Base-by-base conservation (phyloP, 2,113 vertebrate genomes). In the Catharus fuscescens region DNA sequence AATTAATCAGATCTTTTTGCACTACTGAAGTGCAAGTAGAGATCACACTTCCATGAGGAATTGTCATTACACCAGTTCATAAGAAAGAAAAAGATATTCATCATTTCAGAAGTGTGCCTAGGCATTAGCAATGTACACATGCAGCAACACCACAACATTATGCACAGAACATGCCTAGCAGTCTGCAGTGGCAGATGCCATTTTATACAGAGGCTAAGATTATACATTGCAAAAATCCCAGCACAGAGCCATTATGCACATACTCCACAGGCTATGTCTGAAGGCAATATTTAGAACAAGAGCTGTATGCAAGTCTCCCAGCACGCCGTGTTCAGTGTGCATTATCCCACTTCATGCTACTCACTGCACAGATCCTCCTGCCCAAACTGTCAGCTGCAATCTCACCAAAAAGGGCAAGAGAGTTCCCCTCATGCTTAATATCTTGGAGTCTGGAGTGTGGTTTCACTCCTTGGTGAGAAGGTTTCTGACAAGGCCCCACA, bases 321-420 rank as follows among this genome's bases (percentile, higher is more conserved):
- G 95, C 86, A 96, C 42, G 72, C 73, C 88, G 88, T 45, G 57
- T 84, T 96, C 94, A 94, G 93, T 81, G 90, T 93, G 92, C 86
- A 94, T 96, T 95, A 97, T 96, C 96, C 90, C 88, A 93, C 92
- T 93, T 90, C 88, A 84, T 1, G 26, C 95, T 90, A 88, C 90
- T 94, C 93, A 92, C 76, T 84, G 93, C 82, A 92, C 88, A 86
- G 69, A 95, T 92, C 80, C 65, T 95, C 90, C 92, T 91, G 94
- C 93, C 92, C 92, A 67, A 95, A 92, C 86, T 94, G 92, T 90
- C 95, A 96, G 95, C 90, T 96, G 90, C 83, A 86, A 96, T 96
- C 93, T 93, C 90, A 81, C 93, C 40, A 0, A 90, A 95, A 95
- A 93, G 80, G 92, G 86, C 88, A 96, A 79, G 9, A 23, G 67